A percentile compares a stretch with the other conserved stretches of the same genome.
These are phyloP conservation scores for Syrrhaptes paradoxus DNA, from an alignment of 2,113 vertebrate genomes.

Conservation along the genomic window DNA sequence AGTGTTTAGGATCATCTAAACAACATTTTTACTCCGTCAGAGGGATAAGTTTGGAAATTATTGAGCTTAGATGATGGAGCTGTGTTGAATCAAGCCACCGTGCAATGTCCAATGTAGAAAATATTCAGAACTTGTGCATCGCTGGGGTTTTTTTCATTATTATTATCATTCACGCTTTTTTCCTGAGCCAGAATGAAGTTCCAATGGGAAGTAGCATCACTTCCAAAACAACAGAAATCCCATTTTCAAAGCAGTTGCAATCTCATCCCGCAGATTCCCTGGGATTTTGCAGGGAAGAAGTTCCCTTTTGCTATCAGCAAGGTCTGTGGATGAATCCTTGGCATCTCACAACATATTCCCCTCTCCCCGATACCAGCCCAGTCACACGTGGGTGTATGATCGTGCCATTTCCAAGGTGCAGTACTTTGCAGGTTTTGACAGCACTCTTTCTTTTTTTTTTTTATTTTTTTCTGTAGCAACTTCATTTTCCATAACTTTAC, in stretches of 20 bases:
- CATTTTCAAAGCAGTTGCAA: background rate
- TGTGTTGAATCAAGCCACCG: background rate
- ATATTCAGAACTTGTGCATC: background rate
- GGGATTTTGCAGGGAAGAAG: background rate
- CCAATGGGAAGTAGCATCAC: background rate
- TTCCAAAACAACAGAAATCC: background rate
- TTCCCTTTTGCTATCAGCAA: background rate
- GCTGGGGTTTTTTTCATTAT: background rate
- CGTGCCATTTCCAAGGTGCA: background rate
- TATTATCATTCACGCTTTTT: background rate
- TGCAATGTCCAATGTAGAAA: background rate
- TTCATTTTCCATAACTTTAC: background rate
- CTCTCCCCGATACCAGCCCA: fast-evolving
- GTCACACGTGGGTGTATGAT: background rate
- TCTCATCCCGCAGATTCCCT: background rate
- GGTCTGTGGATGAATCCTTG: background rate
- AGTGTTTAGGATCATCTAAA: background rate
- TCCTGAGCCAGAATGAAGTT: background rate
- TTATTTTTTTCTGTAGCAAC: background rate
- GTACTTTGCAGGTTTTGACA: background rate
- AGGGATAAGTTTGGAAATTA: background rate
- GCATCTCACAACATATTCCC: background rate
- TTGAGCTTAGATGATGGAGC: background rate
- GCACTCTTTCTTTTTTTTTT: background rate
- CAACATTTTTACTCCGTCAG: background rate